Conservation (phyloP, 2,113 vertebrate species). For the Talpa occidentalis region DNA sequence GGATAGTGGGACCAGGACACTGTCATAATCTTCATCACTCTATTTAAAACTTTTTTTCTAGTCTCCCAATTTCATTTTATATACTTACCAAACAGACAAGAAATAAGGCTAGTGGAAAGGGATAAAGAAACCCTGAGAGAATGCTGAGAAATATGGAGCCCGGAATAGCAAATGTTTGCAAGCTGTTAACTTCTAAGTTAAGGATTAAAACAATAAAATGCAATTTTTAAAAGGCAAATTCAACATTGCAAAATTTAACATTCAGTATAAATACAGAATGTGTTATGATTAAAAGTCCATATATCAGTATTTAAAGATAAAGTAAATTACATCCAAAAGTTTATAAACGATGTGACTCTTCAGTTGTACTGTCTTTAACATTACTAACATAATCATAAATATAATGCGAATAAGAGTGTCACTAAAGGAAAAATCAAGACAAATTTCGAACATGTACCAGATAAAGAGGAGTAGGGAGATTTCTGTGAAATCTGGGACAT, state of each 20-base stretch:
- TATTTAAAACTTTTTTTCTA: neutral
- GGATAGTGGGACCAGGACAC: neutral
- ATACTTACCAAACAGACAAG: slow-evolving; percentile 98
- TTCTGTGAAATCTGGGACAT: neutral
- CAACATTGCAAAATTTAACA: slow-evolving; percentile 26
- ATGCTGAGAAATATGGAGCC: slow-evolving; percentile 99
- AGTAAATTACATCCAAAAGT: slow-evolving; percentile 47
- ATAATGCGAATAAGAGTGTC: neutral
- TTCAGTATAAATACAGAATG: slow-evolving; percentile 30
- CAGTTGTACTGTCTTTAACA: neutral
- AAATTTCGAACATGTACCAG: neutral
- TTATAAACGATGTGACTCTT: neutral
- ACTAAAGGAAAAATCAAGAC: neutral
- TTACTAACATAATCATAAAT: slow-evolving; percentile 24
- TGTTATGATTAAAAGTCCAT: neutral
- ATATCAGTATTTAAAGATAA: slow-evolving; percentile 50
- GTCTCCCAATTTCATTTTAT: slow-evolving; percentile 31
- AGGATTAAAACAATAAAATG: slow-evolving; percentile 82
- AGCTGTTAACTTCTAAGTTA: slow-evolving; percentile 89
- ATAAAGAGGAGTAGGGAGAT: neutral
- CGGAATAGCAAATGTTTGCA: slow-evolving; percentile 99
- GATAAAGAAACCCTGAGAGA: slow-evolving; percentile 98
- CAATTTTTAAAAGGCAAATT: slow-evolving; percentile 51
- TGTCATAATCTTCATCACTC: neutral
- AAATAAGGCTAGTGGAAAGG: slow-evolving; percentile 97